Base-by-base conservation (phyloP, 2,113 vertebrate species). In the Anguilla rostrata region DNA sequence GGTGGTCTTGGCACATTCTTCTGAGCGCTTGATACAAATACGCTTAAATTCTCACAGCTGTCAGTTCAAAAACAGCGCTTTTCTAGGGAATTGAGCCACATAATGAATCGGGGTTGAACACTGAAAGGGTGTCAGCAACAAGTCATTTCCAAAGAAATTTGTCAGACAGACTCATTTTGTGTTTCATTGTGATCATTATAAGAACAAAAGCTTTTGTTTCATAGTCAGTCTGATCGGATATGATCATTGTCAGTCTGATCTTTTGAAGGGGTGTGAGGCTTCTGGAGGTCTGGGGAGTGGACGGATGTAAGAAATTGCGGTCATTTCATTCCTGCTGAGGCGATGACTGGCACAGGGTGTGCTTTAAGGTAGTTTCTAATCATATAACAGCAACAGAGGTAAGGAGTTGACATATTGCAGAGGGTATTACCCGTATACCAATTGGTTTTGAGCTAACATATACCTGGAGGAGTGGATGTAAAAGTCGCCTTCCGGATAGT, bases 391-490 rank as follows among this genome's bases (percentile, higher is more conserved):
- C 87, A 87, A 87, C 87, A 86, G 83, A 57, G 83, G 39, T n/a
- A n/a, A 85, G 83, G 83, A n/a, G 56, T 20, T 46, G 56, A 78
- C 81, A 88, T 91, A 89, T 92, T 85, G 56, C 2, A 15, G 86
- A 84, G 87, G 66, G 78, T 34, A n/a, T 75, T 12, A 14, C n/a
- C 71, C 18, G 0, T 4, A 11, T 34, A 26, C 29, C n/a, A n/a
- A 9, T 34, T 9, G 5, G 12, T 75, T 22, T n/a, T 75, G 71
- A 75, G 71, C 71, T n/a, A 75, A n/a, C 71, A 6, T 66, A 66
- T 66, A 6, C 60, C 22, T 26, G 8, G 16, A 66, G 60, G 60
- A 66, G 60, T 20, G 20, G 60, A 66, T 4, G 5, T 66, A 8
- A 20, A 66, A 26, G 60, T 26, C 22, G 60, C 60, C 66, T 29